Base-by-base conservation (phyloP, 1,140 invertebrate genomes). In the Halyomorpha halys region DNA sequence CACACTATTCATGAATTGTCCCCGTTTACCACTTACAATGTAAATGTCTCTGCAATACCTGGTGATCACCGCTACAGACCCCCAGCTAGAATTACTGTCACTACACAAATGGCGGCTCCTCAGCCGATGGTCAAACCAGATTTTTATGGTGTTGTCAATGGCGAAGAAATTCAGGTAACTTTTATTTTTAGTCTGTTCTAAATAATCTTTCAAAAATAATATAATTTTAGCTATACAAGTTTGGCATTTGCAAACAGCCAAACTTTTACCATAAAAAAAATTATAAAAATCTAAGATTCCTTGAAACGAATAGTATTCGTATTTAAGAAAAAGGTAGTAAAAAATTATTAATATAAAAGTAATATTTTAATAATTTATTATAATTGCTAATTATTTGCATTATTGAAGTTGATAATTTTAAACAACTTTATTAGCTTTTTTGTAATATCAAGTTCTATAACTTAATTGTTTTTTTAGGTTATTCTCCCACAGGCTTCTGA, bases 51-150 rank as follows among this genome's bases (percentile, higher is more conserved):
- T 72, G 92, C 91, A 30, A 84, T 94, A 45, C 90, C 91, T 0
- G 81, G 84, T 30, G 90, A 94, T 71, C 82, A 84, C 61, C 83
- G 83, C 0, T 95, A 94, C 72, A 80, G 87, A 69, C 91, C 93
- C 19, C 91, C 92, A 0, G 90, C 91, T 0, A 91, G 91, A 74
- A 94, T 95, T n/a, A 93, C 88, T 0, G 91, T 95, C 0, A 96
- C 92, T 0, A 96, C 92, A 0, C 91, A 95, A 76, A 95, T 95
- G 91, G 93, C 91, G 0, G 94, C 94, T 0, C 94, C 94, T 0
- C 91, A 95, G 70, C 89, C 91, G 0, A 95, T 97, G 89, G 91
- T 94, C 0, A 89, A 92, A 72, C 94, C 95, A 0, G 91, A 93
- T 71, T 92, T 95, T 72, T 92, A 90, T 71, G 89, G 90, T 3